Percentiles rank a stretch among this genome's conserved stretches.
Conservation (phyloP, 2,113 vertebrate species). For the Haplochromis burtoni region DNA sequence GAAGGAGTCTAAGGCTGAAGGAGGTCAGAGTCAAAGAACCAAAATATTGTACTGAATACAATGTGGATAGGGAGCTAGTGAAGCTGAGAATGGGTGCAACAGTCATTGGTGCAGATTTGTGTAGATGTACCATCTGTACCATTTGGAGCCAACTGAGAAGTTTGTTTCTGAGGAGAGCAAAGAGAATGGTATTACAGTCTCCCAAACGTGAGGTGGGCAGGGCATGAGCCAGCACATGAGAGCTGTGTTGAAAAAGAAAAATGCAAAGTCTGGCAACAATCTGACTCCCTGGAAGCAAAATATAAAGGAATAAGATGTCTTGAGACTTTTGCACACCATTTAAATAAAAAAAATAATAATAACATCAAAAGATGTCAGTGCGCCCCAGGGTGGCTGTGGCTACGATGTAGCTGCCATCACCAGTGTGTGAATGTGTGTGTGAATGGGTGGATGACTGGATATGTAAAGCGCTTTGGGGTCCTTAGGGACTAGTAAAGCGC, state of each 20-base stretch:
- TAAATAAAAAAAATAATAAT: fast-evolving
- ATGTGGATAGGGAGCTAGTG: neutral
- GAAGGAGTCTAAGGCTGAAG: neutral
- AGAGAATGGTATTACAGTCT: neutral
- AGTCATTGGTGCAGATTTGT: neutral
- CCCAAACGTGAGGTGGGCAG: neutral
- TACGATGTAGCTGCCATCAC: too few species aligned
- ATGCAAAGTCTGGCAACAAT: neutral
- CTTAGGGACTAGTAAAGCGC: too few species aligned
- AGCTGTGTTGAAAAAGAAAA: neutral
- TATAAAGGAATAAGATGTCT: neutral
- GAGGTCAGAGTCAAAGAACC: neutral
- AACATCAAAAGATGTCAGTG: neutral
- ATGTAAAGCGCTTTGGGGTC: too few species aligned
- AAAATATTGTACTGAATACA: neutral
- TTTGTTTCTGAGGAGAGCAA: neutral
- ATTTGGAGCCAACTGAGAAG: fast-evolving
- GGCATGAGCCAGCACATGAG: neutral
- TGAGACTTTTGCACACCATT: neutral
- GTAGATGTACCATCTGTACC: neutral
- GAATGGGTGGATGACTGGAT: too few species aligned
- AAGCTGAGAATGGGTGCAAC: neutral
- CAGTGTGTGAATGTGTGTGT: too few species aligned
- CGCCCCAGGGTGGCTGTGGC: too few species aligned
- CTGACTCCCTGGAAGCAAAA: neutral